Evolutionary conservation across 2,113 vertebrate genomes (phyloP).

Genomic region (Eira barbara): DNA sequence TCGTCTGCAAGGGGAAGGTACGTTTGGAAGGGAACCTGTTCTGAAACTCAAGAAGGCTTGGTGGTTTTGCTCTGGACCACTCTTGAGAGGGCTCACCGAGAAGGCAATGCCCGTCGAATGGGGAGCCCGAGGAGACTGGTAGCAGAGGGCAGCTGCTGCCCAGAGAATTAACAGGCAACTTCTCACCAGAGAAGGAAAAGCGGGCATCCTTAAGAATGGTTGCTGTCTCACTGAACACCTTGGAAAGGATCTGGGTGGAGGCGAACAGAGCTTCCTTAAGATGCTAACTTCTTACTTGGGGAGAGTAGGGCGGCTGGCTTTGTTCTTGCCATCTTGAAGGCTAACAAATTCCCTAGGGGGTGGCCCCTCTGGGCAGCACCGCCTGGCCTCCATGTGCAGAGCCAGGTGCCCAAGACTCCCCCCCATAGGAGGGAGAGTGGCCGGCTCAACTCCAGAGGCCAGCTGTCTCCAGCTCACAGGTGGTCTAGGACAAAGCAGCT

Average conservation of each 20-base stretch:
- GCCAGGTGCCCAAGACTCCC: background rate
- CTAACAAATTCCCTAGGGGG: background rate
- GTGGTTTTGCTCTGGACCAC: background rate
- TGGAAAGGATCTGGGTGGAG: background rate
- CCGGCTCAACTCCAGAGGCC: background rate
- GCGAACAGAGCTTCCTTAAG: background rate
- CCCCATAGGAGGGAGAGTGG: background rate
- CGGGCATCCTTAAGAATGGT: background rate
- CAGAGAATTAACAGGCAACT: background rate
- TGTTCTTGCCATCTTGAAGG: background rate
- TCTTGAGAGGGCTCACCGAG: background rate
- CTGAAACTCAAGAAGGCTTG: background rate
- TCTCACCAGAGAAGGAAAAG: background rate
- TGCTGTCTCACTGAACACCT: background rate
- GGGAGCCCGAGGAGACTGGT: background rate
- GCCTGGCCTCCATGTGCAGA: background rate
- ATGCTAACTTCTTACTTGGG: background rate
- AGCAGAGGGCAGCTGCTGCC: background rate
- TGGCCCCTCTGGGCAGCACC: background rate
- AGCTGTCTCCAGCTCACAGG: background rate
- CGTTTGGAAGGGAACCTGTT: background rate
- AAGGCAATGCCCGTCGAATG: background rate
- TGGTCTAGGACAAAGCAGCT: background rate
- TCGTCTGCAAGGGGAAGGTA: background rate
- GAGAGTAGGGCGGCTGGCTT: background rate